phyloP scores from a whole-genome alignment of 2,888 invertebrate species.

The Xestia rhomboidea region DNA sequence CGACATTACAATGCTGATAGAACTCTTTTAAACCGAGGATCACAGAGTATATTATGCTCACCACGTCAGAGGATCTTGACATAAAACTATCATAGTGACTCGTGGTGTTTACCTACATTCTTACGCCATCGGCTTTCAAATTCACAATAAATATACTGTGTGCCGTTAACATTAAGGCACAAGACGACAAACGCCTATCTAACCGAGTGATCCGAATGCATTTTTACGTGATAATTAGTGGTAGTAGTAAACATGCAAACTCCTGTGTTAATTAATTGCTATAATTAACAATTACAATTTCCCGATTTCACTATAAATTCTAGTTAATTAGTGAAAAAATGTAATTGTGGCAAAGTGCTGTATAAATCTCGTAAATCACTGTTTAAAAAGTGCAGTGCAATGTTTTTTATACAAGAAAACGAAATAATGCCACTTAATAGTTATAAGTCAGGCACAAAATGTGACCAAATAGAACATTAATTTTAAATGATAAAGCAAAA shows the following conservation, averaged over 20 bases:
- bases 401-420: neutral
- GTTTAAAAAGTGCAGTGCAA: slow-evolving; percentile 34
- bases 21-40: neutral
- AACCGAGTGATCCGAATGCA: too few relatives aligned
- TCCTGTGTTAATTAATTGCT: slow-evolving; percentile 9
- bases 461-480: neutral
- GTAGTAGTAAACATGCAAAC: slow-evolving; percentile 14
- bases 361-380: slow-evolving; percentile 17
- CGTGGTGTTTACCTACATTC: neutral
- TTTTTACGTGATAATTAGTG: slow-evolving; percentile 21
- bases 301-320: slow-evolving; percentile 22
- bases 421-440: neutral
- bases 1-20: neutral
- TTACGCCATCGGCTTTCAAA: neutral
- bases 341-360: slow-evolving; percentile 16
- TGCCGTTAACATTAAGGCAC: neutral
- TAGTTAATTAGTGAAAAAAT: slow-evolving; percentile 6
- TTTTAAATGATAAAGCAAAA: neutral
- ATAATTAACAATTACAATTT: slow-evolving; percentile 28
- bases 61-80: too few relatives aligned
- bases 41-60: too few relatives aligned
- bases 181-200: neutral
- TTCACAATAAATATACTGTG: neutral
- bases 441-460: neutral
- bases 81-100: neutral